Percentiles rank a stretch among this genome's conserved stretches.
Conservation (phyloP, 2,113 vertebrate genomes). For the Pyrgilauda ruficollis region DNA sequence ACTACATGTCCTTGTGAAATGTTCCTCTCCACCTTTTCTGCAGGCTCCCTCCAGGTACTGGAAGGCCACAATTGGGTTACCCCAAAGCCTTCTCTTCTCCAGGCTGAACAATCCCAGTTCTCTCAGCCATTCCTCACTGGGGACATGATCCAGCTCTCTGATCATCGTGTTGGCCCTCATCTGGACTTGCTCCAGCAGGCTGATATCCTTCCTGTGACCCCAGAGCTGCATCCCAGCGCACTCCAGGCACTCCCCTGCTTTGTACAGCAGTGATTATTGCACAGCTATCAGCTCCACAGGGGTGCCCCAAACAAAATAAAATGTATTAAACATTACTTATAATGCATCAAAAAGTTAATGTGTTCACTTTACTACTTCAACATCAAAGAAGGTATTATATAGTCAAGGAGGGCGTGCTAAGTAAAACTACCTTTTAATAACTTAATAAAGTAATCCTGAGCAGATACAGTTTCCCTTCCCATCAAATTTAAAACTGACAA, state of each 20-base stretch:
- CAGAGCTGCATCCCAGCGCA: neutral
- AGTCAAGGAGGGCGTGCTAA: neutral
- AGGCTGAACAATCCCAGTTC: neutral
- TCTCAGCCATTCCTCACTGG: neutral
- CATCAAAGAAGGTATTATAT: slow-evolving; percentile 10
- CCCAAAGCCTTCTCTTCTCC: neutral
- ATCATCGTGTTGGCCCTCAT: neutral
- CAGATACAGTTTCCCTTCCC: neutral
- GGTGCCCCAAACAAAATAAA: neutral
- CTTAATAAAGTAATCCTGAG: neutral
- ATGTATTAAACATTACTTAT: neutral
- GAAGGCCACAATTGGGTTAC: too few relatives aligned
- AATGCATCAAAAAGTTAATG: neutral
- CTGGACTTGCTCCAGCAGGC: neutral
- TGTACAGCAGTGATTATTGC: neutral
- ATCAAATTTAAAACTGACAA: neutral
- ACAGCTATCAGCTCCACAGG: neutral
- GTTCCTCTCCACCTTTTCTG: neutral
- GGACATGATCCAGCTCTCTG: neutral
- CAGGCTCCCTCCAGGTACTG: neutral
- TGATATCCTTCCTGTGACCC: too few relatives aligned
- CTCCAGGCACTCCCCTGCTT: neutral
- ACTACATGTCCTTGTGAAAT: neutral
- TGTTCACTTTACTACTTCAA: neutral
- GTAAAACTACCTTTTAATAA: neutral